These are phyloP conservation scores for Helarctos malayanus DNA, from an alignment of 2,797 vertebrate species.

Conservation along the genomic window DNA sequence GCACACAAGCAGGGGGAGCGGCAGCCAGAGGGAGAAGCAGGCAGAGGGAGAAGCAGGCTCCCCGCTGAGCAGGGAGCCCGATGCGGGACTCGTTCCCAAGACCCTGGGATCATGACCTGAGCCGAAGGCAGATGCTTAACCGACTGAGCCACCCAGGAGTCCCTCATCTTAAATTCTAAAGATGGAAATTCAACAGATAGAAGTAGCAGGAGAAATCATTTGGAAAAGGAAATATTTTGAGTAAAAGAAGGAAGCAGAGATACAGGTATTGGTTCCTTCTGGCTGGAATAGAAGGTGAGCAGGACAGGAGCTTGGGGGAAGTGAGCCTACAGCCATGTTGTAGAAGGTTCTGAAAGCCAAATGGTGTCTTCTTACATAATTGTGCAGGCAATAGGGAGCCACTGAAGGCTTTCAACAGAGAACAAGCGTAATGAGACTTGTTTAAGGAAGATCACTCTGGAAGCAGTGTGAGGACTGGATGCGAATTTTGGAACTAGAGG, in stretches of 20 bases:
- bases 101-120: no score
- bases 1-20: no score
- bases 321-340: not conserved
- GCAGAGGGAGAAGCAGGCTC: no score
- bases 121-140: not conserved
- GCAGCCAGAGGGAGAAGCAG: no score
- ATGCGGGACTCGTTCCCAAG: no score
- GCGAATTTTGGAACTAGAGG: no score
- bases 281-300: not conserved
- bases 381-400: not conserved
- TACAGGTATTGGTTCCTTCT: not conserved
- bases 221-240: constrained; percentile 20
- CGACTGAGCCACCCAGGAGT: not conserved
- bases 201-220: not conserved
- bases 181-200: not conserved
- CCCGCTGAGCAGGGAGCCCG: no score
- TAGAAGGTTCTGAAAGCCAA: not conserved
- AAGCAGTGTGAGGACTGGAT: not conserved
- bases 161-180: constrained; percentile 4
- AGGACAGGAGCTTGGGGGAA: not conserved
- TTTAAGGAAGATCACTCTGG: not conserved
- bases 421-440: not conserved
- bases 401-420: not conserved
- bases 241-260: not conserved
- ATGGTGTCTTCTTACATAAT: not conserved